These are phyloP conservation scores for Cremastinae sp. DNA, from an alignment of 2,888 invertebrate species.

Conservation along the genomic window DNA sequence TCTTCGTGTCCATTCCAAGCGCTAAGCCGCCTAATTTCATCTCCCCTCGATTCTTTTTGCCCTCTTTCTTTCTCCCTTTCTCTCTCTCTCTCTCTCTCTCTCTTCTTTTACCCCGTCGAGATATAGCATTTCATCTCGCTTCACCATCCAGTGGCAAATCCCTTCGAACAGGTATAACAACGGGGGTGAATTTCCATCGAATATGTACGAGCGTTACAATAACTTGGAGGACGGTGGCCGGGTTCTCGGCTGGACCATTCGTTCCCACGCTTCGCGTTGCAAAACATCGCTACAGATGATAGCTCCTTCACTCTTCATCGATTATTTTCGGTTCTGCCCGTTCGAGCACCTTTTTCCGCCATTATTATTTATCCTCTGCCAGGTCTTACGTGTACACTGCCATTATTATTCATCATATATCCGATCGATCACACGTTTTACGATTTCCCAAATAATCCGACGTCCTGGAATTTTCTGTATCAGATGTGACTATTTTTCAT, in stretches of 20 bases:
- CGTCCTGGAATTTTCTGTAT: not conserved
- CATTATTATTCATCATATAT: slow-evolving; percentile 27
- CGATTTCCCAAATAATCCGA: not conserved
- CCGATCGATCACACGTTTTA: slow-evolving; percentile 10
- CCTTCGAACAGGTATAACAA: slow-evolving; percentile 73
- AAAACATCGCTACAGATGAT: slow-evolving; percentile 65
- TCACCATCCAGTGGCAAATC: slow-evolving; percentile 65
- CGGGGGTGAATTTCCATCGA: slow-evolving; percentile 60
- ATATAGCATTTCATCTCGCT: slow-evolving; percentile 71
- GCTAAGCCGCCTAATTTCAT: slow-evolving; percentile 74
- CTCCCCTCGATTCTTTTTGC: slow-evolving; percentile 54
- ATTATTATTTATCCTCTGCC: slow-evolving; percentile 36
- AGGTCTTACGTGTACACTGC: slow-evolving; percentile 31
- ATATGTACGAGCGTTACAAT: slow-evolving; percentile 14
- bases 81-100: slow-evolving; percentile 17
- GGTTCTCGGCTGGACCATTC: slow-evolving; percentile 48
- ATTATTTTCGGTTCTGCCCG: slow-evolving; percentile 48
- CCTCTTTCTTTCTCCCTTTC: slow-evolving; percentile 71
- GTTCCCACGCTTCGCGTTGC: slow-evolving; percentile 74
- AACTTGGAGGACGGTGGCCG: slow-evolving; percentile 13
- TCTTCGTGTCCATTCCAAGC: slow-evolving; percentile 67
- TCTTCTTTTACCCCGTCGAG: slow-evolving; percentile 62
- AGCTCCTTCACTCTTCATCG: slow-evolving; percentile 46
- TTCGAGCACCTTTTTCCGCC: slow-evolving; percentile 31
- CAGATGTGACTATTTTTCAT: not conserved